These are phyloP conservation scores for Apantesis nais DNA, from an alignment of 2,888 invertebrate genomes.

Conservation along the genomic window DNA sequence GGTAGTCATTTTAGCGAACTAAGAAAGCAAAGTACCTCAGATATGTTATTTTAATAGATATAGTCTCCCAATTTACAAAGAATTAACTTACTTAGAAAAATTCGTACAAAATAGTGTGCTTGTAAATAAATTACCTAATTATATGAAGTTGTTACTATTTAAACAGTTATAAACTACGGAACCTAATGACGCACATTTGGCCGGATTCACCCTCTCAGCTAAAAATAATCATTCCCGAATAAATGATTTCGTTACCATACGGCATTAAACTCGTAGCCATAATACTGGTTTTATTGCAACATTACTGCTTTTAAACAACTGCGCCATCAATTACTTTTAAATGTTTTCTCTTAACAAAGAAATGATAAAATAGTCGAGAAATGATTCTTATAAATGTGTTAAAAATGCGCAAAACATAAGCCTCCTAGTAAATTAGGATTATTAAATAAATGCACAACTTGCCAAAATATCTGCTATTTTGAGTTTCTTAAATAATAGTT, in stretches of 20 bases:
- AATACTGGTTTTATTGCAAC: background rate
- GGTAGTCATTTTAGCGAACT: too few relatives aligned
- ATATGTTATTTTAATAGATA: too few relatives aligned
- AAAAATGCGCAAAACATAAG: background rate
- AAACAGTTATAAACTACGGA: background rate
- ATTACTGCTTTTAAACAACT: background rate
- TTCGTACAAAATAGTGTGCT: too few relatives aligned
- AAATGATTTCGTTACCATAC: background rate
- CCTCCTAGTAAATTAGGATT: constrained; percentile 1
- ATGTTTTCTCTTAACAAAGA: background rate
- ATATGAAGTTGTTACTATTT: background rate
- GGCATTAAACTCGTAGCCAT: background rate
- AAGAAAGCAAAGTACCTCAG: too few relatives aligned
- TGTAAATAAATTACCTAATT: too few relatives aligned
- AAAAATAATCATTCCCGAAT: background rate
- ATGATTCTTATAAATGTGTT: constrained; percentile 3
- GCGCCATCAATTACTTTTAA: background rate
- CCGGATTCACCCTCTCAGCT: background rate
- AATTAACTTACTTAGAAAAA: too few relatives aligned
- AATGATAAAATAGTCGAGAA: background rate
- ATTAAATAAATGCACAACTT: constrained; percentile 13
- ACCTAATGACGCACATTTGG: background rate
- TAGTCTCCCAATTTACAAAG: too few relatives aligned
- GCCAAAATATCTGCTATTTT: constrained; percentile 5
- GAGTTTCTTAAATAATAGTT: too few relatives aligned